Conservation (phyloP, 2,888 invertebrate genomes). For the Nymphalis polychloros region DNA sequence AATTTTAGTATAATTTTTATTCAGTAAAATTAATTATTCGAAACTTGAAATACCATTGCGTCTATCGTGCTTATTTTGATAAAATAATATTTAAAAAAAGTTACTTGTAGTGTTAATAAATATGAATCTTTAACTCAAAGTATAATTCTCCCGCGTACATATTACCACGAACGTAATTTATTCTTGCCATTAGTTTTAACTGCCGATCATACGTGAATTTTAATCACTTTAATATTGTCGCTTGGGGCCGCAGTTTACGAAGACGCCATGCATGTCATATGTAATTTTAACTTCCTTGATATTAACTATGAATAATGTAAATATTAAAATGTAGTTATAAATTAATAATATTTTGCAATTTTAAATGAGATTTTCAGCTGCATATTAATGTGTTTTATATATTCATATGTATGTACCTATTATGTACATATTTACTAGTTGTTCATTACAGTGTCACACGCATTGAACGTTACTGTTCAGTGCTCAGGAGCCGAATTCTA, state of each 20-base stretch:
- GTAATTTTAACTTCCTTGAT: constrained; percentile 26
- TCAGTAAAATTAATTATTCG: too few species aligned
- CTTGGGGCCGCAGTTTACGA: constrained; percentile 13
- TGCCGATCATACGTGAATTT: constrained; percentile 41
- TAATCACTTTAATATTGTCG: constrained; percentile 22
- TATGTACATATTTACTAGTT: too few species aligned
- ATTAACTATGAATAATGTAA: constrained; percentile 30
- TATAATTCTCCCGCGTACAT: constrained; percentile 2
- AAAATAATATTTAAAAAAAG: background rate
- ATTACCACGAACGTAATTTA: constrained; percentile 15
- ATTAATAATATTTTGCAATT: constrained; percentile 26
- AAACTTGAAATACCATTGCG: too few species aligned
- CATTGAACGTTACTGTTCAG: too few species aligned
- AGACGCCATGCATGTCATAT: constrained; percentile 29
- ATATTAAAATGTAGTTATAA: constrained; percentile 26
- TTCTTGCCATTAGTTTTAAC: constrained; percentile 17
- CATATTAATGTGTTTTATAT: constrained; percentile 12
- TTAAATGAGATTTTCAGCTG: constrained; percentile 16
- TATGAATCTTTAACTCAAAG: background rate
- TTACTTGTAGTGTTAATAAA: background rate
- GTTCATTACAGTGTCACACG: too few species aligned
- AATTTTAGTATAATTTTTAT: too few species aligned
- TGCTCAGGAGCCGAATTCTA: too few species aligned
- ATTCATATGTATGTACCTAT: background rate
- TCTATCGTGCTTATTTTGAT: background rate